Evolutionary conservation across 2,888 invertebrate genomes (phyloP).

Genomic region (Margaritifera margaritifera): DNA sequence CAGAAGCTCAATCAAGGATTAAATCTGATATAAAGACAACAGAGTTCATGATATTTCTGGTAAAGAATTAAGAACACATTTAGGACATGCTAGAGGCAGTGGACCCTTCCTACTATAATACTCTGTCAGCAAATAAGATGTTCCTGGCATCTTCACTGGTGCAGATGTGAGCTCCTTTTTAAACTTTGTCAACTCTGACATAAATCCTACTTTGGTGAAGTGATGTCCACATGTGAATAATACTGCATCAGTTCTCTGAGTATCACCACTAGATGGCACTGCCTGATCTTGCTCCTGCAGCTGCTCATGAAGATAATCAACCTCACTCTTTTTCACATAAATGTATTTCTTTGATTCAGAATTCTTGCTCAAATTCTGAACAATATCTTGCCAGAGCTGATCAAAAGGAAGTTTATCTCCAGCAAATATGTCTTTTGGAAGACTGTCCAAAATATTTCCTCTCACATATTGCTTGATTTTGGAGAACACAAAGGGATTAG

Average conservation of each 20-base stretch:
- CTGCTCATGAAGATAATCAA: slow-evolving; percentile 55
- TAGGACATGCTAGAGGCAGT: slow-evolving; percentile 63
- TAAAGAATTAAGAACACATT: slow-evolving; percentile 59
- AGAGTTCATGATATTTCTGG: no score
- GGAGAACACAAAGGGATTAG: slow-evolving; percentile 22
- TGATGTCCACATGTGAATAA: slow-evolving; percentile 68
- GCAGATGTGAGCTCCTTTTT: slow-evolving; percentile 42
- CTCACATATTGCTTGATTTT: slow-evolving; percentile 22
- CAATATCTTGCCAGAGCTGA: slow-evolving; percentile 61
- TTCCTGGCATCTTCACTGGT: slow-evolving; percentile 45
- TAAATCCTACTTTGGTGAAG: slow-evolving; percentile 48
- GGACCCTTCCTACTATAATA: slow-evolving; percentile 51
- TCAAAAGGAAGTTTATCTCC: slow-evolving; percentile 47
- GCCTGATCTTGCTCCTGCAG: slow-evolving; percentile 20
- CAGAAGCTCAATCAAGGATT: no score
- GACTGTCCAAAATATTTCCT: slow-evolving; percentile 16
- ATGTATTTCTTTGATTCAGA: slow-evolving; percentile 48
- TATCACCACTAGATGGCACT: slow-evolving; percentile 6
- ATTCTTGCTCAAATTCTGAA: slow-evolving; percentile 56
- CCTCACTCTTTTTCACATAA: slow-evolving; percentile 53
- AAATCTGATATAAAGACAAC: no score
- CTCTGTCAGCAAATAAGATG: slow-evolving; percentile 51
- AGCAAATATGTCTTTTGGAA: slow-evolving; percentile 19
- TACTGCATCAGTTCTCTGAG: slow-evolving; percentile 31
- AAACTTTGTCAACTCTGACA: slow-evolving; percentile 46